Percentiles rank a stretch among this genome's conserved stretches.
Conservation (phyloP, 2,113 vertebrate genomes). For the Pelusios castaneus region DNA sequence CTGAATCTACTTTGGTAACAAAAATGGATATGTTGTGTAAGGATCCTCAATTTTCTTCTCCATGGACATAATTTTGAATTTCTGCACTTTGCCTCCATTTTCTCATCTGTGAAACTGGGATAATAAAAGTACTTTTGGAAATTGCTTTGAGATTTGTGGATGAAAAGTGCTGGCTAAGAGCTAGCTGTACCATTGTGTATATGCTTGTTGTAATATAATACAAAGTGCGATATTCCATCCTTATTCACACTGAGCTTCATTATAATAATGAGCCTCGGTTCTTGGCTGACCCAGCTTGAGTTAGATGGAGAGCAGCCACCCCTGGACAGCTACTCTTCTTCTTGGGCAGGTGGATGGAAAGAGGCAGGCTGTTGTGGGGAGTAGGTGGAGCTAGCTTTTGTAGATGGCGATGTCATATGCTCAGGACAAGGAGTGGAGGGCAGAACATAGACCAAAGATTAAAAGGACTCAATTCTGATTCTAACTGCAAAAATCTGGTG, state of each 20-base stretch:
- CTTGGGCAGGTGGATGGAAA: neutral
- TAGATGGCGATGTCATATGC: neutral
- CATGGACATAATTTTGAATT: neutral
- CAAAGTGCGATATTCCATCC: neutral
- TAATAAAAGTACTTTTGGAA: neutral
- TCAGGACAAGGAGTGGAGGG: neutral
- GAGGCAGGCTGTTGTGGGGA: neutral
- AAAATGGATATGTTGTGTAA: neutral
- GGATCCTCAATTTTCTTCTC: neutral
- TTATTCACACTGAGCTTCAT: neutral
- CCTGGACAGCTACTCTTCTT: neutral
- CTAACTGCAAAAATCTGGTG: neutral
- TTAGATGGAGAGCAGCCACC: neutral
- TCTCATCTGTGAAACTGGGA: neutral
- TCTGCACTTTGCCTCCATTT: neutral
- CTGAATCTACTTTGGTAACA: neutral
- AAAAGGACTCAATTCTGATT: neutral
- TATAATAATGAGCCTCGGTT: neutral
- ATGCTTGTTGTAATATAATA: neutral
- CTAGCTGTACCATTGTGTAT: neutral
- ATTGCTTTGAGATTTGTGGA: neutral
- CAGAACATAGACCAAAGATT: neutral
- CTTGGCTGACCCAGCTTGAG: neutral
- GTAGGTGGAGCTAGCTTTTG: neutral
- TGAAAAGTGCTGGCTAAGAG: rapidly evolving